These are phyloP conservation scores for Amniataba percoides DNA, from an alignment of 2,797 vertebrate genomes.

Conservation along the genomic window DNA sequence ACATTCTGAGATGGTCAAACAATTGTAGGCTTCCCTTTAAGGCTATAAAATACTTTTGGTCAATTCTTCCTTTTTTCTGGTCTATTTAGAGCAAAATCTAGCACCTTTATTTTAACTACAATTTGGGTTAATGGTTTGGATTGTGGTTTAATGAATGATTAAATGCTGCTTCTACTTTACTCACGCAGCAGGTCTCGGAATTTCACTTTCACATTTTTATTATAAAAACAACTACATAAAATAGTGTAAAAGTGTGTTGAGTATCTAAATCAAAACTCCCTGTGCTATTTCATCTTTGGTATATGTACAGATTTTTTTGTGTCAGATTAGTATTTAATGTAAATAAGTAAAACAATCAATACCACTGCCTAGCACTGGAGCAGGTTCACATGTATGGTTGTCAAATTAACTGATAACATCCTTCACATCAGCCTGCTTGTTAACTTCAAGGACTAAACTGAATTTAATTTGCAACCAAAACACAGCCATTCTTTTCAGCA, in stretches of 20 bases:
- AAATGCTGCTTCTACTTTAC: not conserved
- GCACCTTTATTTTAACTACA: not conserved
- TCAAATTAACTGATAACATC: not conserved
- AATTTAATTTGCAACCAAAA: not conserved
- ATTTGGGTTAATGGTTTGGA: not conserved
- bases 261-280: not conserved
- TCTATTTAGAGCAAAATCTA: not conserved
- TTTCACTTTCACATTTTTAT: not conserved
- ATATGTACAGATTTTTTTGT: not conserved
- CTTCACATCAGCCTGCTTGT: not conserved
- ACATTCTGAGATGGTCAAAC: not conserved
- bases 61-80: not conserved
- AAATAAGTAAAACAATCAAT: not conserved
- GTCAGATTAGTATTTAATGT: not conserved
- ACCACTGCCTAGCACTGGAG: not conserved
- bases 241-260: not conserved
- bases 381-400: not conserved
- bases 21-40: not conserved
- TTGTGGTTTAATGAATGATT: too few relatives aligned
- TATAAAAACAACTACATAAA: not conserved
- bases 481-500: not conserved
- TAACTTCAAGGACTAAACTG: too few relatives aligned
- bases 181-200: not conserved
- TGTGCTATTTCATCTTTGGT: not conserved
- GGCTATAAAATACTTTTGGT: not conserved